Evolutionary conservation across 1,140 invertebrate species (phyloP).

Genomic region (Musca domestica): DNA sequence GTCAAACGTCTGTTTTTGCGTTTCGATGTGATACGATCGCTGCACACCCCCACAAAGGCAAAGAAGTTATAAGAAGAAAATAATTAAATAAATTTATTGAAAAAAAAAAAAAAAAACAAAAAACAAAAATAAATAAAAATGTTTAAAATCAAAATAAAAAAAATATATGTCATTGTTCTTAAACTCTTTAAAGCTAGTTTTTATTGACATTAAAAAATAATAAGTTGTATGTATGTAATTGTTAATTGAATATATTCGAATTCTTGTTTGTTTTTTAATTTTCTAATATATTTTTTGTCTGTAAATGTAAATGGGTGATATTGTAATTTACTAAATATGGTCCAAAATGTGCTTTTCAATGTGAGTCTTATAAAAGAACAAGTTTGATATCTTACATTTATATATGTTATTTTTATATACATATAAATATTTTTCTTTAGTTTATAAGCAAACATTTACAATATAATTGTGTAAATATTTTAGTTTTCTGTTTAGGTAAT

Average conservation of each 20-base stretch:
- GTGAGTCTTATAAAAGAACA: background rate
- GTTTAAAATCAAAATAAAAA: slow-evolving; percentile 30
- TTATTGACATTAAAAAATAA: background rate
- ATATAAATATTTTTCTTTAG: background rate
- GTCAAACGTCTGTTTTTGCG: slow-evolving; percentile 42
- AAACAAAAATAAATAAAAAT: slow-evolving; percentile 32
- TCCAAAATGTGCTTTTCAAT: background rate
- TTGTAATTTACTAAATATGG: slow-evolving; percentile 1
- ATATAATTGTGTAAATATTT: slow-evolving; percentile 12
- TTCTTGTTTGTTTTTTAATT: background rate
- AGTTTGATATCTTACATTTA: background rate
- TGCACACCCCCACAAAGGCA: slow-evolving; percentile 18
- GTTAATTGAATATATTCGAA: background rate
- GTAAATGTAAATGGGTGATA: slow-evolving; percentile 18
- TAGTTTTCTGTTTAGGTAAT: background rate
- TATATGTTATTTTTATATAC: background rate
- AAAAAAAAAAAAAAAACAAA: no score
- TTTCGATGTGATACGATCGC: slow-evolving; percentile 36
- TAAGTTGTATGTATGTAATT: background rate
- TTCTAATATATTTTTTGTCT: background rate
- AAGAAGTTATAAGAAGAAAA: slow-evolving; percentile 25
- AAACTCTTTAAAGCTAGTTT: no score
- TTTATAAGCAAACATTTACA: background rate
- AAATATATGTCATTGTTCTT: no score
- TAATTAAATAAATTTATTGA: no score